These are phyloP conservation scores for Eristalis intricaria DNA, from an alignment of 2,888 invertebrate genomes.

Conservation along the genomic window DNA sequence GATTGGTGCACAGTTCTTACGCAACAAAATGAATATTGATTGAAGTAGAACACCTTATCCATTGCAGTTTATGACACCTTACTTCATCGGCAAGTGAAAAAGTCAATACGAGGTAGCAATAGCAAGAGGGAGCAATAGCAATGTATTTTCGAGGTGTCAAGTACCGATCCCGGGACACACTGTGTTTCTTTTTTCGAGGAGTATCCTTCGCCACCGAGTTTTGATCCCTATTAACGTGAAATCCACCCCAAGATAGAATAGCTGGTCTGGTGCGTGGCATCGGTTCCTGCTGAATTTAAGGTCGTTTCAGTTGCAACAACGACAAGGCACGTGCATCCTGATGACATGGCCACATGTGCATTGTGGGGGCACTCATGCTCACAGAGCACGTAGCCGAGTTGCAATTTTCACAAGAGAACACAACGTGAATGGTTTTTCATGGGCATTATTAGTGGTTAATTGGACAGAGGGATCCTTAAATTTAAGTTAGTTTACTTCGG, in stretches of 20 bases:
- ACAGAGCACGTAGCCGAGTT: conserved; percentile 9
- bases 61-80: no score
- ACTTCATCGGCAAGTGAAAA: no score
- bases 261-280: not conserved
- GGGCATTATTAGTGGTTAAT: not conserved
- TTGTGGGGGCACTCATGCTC: not conserved
- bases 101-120: no score
- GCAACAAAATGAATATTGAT: no score
- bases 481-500: not conserved
- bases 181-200: no score
- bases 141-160: no score
- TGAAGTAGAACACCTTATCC: no score
- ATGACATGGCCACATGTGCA: not conserved
- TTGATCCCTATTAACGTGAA: conserved; percentile 27
- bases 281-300: not conserved
- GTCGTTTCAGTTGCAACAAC: not conserved
- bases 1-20: no score
- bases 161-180: no score
- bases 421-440: not conserved
- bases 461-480: not conserved
- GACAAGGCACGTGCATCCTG: conserved; percentile 9
- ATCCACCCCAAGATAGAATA: not conserved
- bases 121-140: no score
- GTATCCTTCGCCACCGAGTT: not conserved
- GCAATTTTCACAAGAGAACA: not conserved